Percentiles rank a stretch among this genome's conserved stretches.
phyloP scores from a whole-genome alignment of 2,113 vertebrate species.

The Sceloporus tristichus region DNA sequence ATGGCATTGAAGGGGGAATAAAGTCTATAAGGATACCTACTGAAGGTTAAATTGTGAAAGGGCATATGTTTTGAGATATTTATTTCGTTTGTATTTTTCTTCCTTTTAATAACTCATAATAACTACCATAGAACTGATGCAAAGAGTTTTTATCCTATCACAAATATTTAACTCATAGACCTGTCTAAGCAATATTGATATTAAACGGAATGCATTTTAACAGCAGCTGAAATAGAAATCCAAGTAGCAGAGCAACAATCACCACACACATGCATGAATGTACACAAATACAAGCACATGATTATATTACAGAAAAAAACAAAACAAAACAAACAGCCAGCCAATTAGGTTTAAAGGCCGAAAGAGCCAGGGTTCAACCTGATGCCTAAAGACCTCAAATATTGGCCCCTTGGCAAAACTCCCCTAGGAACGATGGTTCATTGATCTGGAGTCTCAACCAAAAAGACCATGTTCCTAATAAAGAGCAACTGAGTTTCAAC shows the following conservation, averaged over 20 bases:
- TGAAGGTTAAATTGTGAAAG: constrained; percentile 5
- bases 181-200: neutral
- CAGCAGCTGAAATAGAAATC: neutral
- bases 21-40: neutral
- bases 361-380: neutral
- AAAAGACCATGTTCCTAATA: neutral
- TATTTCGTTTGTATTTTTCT: neutral
- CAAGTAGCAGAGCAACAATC: neutral
- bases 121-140: neutral
- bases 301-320: neutral
- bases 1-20: neutral
- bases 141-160: neutral
- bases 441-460: neutral
- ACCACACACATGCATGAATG: too few species aligned
- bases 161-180: neutral
- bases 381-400: neutral
- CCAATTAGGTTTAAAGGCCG: neutral
- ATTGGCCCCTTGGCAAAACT: neutral
- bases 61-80: neutral
- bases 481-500: neutral
- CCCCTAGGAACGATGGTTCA: neutral
- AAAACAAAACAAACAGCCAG: neutral
- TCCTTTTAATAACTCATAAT: neutral
- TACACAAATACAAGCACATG: neutral
- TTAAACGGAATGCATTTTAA: neutral